Evolutionary conservation across 2,797 vertebrate species (phyloP), one percentile per base, ranked within the genome.

Genomic region (Myotis myotis): DNA sequence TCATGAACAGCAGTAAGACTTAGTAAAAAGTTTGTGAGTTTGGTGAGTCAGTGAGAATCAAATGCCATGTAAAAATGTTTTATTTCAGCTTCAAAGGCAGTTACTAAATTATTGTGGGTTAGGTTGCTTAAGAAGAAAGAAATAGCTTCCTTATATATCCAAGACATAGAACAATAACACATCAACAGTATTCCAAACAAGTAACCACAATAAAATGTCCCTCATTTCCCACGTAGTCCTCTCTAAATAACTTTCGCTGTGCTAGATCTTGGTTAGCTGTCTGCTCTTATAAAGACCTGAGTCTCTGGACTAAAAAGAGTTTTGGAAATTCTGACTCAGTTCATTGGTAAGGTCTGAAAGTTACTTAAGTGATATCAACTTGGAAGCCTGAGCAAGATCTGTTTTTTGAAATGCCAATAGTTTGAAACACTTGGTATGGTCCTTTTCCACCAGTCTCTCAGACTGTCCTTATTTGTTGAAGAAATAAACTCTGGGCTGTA

Each of bases 1-100:
- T 81, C 30, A 19, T 88, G 41, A 71, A 94, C 89, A 86, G 36
- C 25, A 28, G 60, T 30, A 11, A 87, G 55, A 83, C 6, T 33
- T 60, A 71, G 60, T 33, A 86, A 87, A 87, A 95, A 33, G 28
- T 81, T 53, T 90, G 44, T 87, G 64, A 90, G 90, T 75, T 87
- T 81, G 64, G 36, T 17, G 3, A 47, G 23, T 85, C 75, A 84
- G 13, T 68, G 62, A 93, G 80, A 94, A 87, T 84, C 4, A 87
- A 64, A 84, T 83, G 47, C 33, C 55, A 6, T 66, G 53, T 64
- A 71, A 86, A 76, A 88, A 76, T 79, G 51, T 87, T 96, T 66
- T 74, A 83, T 81, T 89, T 91, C 30, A 57, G 74, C 38, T 51
- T 83, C 36, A 66, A 85, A 89, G 11, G 12, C 51, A 71, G 36